phyloP scores from a whole-genome alignment of 2,888 invertebrate species.

The Chesias legatella region DNA sequence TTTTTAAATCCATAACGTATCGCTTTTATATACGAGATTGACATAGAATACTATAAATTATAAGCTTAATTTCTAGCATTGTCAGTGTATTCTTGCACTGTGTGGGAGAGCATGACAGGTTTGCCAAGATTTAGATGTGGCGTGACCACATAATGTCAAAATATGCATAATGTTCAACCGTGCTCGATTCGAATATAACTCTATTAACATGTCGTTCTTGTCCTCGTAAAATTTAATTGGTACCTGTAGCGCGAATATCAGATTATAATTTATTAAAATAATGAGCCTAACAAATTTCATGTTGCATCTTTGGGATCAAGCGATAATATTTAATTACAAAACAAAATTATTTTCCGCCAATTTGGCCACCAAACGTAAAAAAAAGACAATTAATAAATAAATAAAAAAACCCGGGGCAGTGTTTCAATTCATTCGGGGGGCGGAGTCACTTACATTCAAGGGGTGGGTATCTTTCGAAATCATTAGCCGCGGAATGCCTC shows the following conservation, averaged over 20 bases:
- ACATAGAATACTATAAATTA: constrained; percentile 38
- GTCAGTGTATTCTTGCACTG: constrained; percentile 35
- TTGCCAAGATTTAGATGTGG: constrained; percentile 50
- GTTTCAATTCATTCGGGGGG: constrained; percentile 78
- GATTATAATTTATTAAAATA: constrained; percentile 13
- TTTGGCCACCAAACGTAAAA: constrained; percentile 62
- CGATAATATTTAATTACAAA: constrained; percentile 8
- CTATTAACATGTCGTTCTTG: constrained; percentile 34
- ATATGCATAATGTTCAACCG: constrained; percentile 35
- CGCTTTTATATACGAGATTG: constrained; percentile 26
- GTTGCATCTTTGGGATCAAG: not conserved
- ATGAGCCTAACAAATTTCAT: constrained; percentile 14
- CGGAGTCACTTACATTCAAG: constrained; percentile 78
- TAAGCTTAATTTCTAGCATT: constrained; percentile 39
- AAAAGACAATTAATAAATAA: constrained; percentile 76
- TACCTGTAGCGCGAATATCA: constrained; percentile 15
- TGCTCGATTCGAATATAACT: constrained; percentile 34
- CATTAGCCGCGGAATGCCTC: constrained; percentile 76
- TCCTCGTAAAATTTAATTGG: constrained; percentile 26
- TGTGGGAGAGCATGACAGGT: constrained; percentile 42
- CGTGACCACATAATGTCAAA: constrained; percentile 48
- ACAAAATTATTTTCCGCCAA: constrained; percentile 22
- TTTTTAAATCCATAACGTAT: constrained; percentile 29
- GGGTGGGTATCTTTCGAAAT: constrained; percentile 77
- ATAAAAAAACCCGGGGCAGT: constrained; percentile 63